Evolutionary conservation across 2,797 vertebrate species (phyloP).

Genomic region (Coluber constrictor): DNA sequence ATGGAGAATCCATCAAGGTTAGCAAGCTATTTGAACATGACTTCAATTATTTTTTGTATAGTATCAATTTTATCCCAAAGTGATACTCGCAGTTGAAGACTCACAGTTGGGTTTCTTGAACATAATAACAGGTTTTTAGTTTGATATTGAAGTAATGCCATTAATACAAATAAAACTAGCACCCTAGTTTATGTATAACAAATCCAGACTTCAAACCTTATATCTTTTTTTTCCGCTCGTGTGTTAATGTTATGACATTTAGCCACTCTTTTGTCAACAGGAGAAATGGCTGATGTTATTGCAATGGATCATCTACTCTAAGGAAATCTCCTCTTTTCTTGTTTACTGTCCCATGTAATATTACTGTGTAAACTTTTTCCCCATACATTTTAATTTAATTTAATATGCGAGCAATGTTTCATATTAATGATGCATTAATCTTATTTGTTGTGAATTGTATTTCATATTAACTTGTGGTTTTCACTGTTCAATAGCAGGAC

Average conservation of each 20-base stretch:
- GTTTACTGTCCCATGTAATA: not conserved
- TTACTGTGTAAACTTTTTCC: not conserved
- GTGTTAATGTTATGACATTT: not conserved
- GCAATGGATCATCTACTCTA: not conserved
- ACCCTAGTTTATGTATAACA: not conserved
- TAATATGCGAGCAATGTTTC: not conserved
- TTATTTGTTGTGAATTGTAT: not conserved
- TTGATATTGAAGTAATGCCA: not conserved
- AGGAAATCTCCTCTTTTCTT: conserved; percentile 8
- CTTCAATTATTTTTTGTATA: conserved; percentile 17
- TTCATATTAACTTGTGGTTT: not conserved
- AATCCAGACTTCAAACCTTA: not conserved
- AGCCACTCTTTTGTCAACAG: not conserved
- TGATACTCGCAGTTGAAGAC: not conserved
- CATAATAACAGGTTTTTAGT: not conserved
- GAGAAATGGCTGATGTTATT: not conserved
- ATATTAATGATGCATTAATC: not conserved
- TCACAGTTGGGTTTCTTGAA: not conserved
- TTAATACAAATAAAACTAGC: not conserved
- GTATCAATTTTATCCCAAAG: not conserved
- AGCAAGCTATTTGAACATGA: conserved; percentile 27
- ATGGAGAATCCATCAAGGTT: conserved; percentile 94
- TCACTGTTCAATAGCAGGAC: not conserved
- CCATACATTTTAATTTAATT: not conserved
- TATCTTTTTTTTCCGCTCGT: not conserved